phyloP scores from a whole-genome alignment of 2,888 invertebrate species.

The Lingula anatina region DNA sequence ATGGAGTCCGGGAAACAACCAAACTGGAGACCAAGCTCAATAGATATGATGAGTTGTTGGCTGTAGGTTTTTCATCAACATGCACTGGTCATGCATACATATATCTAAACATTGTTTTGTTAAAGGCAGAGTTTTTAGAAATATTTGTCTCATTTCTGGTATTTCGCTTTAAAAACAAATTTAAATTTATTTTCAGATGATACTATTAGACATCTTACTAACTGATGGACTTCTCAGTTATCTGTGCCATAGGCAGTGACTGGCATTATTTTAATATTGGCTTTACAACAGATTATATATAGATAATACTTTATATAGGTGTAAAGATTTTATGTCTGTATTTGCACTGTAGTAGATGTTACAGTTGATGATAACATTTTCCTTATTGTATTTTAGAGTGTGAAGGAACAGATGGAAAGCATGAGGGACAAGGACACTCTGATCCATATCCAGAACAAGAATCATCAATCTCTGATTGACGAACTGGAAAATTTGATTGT shows the following conservation, averaged over 20 bases:
- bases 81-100: no score
- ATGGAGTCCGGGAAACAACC: constrained; percentile 59
- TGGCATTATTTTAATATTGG: no score
- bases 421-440: constrained; percentile 86
- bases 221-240: no score
- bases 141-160: no score
- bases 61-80: no score
- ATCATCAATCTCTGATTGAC: constrained; percentile 72
- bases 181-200: no score
- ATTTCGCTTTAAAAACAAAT: no score
- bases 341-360: not conserved
- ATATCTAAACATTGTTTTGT: no score
- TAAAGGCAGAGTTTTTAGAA: no score
- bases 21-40: constrained; percentile 60
- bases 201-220: no score
- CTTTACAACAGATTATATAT: not conserved
- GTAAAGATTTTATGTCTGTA: not conserved
- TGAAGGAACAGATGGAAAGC: constrained; percentile 81
- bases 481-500: constrained; percentile 76
- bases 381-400: constrained; percentile 66
- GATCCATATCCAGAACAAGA: constrained; percentile 79
- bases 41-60: constrained; percentile 68
- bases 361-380: not conserved
- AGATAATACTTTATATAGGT: not conserved
- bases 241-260: no score